Conservation (phyloP, 2,888 invertebrate species). For the Agonopterix alstromeriana region DNA sequence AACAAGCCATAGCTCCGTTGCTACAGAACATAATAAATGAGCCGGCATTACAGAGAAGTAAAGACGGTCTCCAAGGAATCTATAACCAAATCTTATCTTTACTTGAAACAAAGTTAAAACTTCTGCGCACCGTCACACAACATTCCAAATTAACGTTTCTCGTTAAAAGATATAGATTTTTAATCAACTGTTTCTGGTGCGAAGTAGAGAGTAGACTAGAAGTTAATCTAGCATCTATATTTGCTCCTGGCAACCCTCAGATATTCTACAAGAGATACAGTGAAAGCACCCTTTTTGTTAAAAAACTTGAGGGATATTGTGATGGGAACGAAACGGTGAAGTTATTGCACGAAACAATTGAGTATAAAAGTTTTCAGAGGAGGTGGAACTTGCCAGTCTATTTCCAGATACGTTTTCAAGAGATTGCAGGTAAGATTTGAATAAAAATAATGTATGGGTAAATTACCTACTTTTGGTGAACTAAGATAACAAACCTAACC, state of each 20-base stretch:
- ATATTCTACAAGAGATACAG: slow-evolving; percentile 89
- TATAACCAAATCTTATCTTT: slow-evolving; percentile 84
- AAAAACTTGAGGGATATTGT: slow-evolving; percentile 81
- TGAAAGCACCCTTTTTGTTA: slow-evolving; percentile 86
- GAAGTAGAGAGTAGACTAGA: slow-evolving; percentile 89
- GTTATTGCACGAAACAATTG: slow-evolving; percentile 79
- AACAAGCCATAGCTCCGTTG: slow-evolving; percentile 81
- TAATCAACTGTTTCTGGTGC: slow-evolving; percentile 92
- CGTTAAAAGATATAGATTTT: slow-evolving; percentile 57
- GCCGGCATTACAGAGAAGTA: slow-evolving; percentile 76
- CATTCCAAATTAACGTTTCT: slow-evolving; percentile 65
- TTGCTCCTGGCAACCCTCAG: slow-evolving; percentile 95
- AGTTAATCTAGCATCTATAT: slow-evolving; percentile 88
- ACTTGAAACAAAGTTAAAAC: slow-evolving; percentile 81
- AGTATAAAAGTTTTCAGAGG: slow-evolving; percentile 87
- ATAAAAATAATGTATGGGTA: no score
- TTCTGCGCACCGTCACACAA: slow-evolving; percentile 69
- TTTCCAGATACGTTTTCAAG: slow-evolving; percentile 96
- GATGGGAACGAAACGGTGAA: slow-evolving; percentile 74
- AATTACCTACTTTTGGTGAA: no score
- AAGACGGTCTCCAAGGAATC: slow-evolving; percentile 81
- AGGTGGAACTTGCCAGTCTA: slow-evolving; percentile 98
- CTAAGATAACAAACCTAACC: no score
- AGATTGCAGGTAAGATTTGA: slow-evolving; percentile 82
- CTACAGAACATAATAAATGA: slow-evolving; percentile 85